phyloP scores from a whole-genome alignment of 2,888 invertebrate genomes.

The Mythimna loreyi region DNA sequence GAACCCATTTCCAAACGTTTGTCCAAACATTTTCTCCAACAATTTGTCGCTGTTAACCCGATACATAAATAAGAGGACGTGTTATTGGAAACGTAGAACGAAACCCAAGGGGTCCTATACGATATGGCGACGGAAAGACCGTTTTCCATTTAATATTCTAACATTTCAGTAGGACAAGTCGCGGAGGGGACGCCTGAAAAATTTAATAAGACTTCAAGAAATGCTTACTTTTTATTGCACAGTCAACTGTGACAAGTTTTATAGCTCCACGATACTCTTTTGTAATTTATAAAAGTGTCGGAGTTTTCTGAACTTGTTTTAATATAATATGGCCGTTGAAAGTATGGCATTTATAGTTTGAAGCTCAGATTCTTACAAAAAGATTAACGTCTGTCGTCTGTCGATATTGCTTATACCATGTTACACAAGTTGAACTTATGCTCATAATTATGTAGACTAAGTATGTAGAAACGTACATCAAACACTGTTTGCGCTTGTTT shows the following conservation, averaged over 20 bases:
- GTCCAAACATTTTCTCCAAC: constrained; percentile 44
- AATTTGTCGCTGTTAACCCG: constrained; percentile 47
- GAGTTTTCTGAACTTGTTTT: constrained; percentile 32
- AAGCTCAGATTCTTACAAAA: background rate
- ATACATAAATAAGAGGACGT: constrained; percentile 56
- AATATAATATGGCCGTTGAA: constrained; percentile 15
- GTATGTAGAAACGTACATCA: too few species aligned
- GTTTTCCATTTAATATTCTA: constrained; percentile 70
- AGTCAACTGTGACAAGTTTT: constrained; percentile 64
- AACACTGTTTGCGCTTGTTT: too few species aligned
- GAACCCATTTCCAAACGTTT: constrained; percentile 5
- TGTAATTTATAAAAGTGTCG: constrained; percentile 46
- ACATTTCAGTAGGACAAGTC: constrained; percentile 63
- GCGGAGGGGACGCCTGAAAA: constrained; percentile 62
- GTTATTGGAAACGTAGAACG: constrained; percentile 51
- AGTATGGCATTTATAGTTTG: constrained; percentile 3
- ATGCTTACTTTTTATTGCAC: constrained; percentile 67
- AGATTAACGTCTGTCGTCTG: background rate
- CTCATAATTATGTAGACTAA: background rate
- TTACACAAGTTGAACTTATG: background rate
- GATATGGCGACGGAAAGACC: constrained; percentile 55
- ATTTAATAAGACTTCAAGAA: constrained; percentile 67
- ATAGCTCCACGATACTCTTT: constrained; percentile 60
- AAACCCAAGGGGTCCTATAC: constrained; percentile 49
- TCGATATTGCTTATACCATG: background rate